phyloP scores from a whole-genome alignment of 92 coral and sea anemone genomes.

The Zoanthus gigantus region DNA sequence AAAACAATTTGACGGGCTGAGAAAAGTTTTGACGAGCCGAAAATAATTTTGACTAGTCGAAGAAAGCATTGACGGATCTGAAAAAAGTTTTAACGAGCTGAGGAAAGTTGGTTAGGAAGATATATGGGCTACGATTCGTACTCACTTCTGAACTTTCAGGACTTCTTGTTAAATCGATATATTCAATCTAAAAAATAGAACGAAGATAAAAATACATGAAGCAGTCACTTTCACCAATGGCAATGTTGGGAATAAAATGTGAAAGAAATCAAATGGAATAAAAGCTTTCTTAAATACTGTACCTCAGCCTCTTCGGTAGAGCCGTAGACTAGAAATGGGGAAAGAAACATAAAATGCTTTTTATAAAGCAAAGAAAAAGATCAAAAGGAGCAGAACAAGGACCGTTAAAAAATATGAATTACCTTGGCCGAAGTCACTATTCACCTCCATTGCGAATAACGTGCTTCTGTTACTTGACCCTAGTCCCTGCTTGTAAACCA shows the following conservation, averaged over 20 bases:
- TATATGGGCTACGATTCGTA: too few relatives aligned
- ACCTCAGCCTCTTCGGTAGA: slow-evolving; percentile 5
- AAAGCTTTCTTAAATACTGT: slow-evolving; percentile 7
- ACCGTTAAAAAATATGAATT: neutral
- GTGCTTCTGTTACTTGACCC: slow-evolving; percentile 4
- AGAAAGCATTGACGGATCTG: too few relatives aligned
- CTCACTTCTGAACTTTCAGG: too few relatives aligned
- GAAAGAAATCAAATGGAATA: neutral
- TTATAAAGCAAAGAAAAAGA: slow-evolving; percentile 4
- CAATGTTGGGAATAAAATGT: slow-evolving; percentile 1
- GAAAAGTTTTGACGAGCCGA: too few relatives aligned
- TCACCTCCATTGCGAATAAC: slow-evolving; percentile 1
- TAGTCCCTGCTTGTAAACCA: neutral
- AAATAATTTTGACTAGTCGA: too few relatives aligned
- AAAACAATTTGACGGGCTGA: too few relatives aligned
- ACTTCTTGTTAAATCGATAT: too few relatives aligned
- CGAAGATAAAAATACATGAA: too few relatives aligned
- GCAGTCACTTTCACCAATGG: slow-evolving; percentile 22
- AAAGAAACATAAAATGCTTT: neutral
- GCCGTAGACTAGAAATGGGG: neutral
- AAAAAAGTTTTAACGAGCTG: too few relatives aligned
- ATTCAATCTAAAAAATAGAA: too few relatives aligned
- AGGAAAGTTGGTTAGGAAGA: too few relatives aligned
- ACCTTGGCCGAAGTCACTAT: slow-evolving; percentile 1
- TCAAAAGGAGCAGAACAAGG: slow-evolving; percentile 4